Evolutionary conservation across 2,888 invertebrate species (phyloP).

Genomic region (Arge pagana): DNA sequence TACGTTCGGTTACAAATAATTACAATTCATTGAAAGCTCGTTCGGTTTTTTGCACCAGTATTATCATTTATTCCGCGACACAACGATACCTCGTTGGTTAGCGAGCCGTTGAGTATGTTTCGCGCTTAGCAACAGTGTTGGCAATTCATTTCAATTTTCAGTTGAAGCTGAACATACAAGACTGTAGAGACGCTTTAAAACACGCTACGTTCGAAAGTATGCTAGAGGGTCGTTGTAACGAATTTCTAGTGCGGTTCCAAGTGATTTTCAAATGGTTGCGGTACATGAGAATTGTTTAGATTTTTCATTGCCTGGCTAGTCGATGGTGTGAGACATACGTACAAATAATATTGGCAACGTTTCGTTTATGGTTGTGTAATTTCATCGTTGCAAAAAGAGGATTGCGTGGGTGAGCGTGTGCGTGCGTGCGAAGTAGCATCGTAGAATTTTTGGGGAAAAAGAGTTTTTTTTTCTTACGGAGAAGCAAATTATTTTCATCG

Average conservation of each 20-base stretch:
- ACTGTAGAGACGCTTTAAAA: neutral
- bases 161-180: neutral
- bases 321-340: constrained; percentile 3
- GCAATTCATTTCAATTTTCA: constrained; percentile 5
- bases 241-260: too few species aligned
- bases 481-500: constrained; percentile 20
- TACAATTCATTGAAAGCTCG: too few species aligned
- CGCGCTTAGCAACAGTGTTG: constrained; percentile 1
- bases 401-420: constrained; percentile 29
- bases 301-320: constrained; percentile 15
- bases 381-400: constrained; percentile 15
- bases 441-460: constrained; percentile 35
- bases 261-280: neutral
- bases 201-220: constrained; percentile 3
- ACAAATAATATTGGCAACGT: constrained; percentile 9
- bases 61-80: too few species aligned
- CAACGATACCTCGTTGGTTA: too few species aligned
- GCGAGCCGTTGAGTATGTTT: constrained; percentile 4
- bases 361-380: constrained; percentile 13
- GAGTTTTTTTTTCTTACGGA: constrained; percentile 29
- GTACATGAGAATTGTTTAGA: neutral
- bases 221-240: neutral
- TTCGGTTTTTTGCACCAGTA: too few species aligned
- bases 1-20: too few species aligned
- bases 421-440: constrained; percentile 31